Conservation (phyloP, 2,797 vertebrate genomes). For the Nannoperca obscura region DNA sequence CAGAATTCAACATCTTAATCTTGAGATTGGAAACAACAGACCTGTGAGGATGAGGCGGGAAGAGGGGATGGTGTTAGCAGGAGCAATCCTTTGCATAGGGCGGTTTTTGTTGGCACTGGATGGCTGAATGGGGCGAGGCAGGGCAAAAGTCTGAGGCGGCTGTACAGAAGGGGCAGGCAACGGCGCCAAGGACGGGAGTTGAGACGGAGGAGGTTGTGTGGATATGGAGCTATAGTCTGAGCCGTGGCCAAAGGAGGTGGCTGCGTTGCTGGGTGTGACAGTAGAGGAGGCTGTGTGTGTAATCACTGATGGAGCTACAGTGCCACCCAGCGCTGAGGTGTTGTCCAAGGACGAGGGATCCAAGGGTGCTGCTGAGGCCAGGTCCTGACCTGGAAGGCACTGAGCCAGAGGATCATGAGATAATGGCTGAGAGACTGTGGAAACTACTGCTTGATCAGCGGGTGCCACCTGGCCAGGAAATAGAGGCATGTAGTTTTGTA, state of each 20-base stretch:
- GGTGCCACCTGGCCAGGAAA: conserved; percentile 80
- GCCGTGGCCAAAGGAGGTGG: conserved; percentile 89
- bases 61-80: conserved; percentile 85
- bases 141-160: conserved; percentile 85
- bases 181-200: conserved; percentile 83
- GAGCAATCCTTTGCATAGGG: conserved; percentile 89
- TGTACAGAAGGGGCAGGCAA: conserved; percentile 61
- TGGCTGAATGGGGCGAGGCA: conserved; percentile 86
- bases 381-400: conserved; percentile 75
- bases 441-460: conserved; percentile 49
- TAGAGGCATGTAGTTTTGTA: conserved; percentile 86
- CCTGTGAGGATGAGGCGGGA: conserved; percentile 88
- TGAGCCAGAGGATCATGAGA: conserved; percentile 80
- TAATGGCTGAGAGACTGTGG: conserved; percentile 60
- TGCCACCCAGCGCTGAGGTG: conserved; percentile 63
- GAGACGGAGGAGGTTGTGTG: conserved; percentile 71
- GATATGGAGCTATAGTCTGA: conserved; percentile 81
- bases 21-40: conserved; percentile 74
- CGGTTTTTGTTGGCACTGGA: conserved; percentile 84
- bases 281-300: conserved; percentile 90
- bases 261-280: conserved; percentile 83
- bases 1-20: background rate
- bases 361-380: conserved; percentile 51
- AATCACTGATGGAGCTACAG: conserved; percentile 81
- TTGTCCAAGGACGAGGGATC: conserved; percentile 62